Percentiles rank a stretch among this genome's conserved stretches.
phyloP scores from a whole-genome alignment of 2,797 vertebrate species.

The Discoglossus pictus region DNA sequence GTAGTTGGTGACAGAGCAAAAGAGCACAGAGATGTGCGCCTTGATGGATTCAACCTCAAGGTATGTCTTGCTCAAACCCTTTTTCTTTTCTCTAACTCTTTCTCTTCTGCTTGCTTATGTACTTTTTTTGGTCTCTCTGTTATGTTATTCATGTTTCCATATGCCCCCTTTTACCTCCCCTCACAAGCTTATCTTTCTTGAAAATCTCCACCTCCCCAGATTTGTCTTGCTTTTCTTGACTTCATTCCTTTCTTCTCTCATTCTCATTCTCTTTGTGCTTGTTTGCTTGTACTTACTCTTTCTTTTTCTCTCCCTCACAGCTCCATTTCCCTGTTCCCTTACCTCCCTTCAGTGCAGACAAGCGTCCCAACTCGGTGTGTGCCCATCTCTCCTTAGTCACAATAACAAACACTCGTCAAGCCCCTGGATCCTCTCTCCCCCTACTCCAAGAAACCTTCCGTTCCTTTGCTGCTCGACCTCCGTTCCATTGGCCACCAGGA shows the following conservation, averaged over 20 bases:
- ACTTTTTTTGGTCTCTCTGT: slow-evolving; percentile 15
- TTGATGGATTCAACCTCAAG: slow-evolving; percentile 87
- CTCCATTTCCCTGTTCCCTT: slow-evolving; percentile 87
- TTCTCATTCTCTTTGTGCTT: not conserved
- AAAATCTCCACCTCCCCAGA: too few relatives aligned
- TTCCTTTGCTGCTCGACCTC: slow-evolving; percentile 73
- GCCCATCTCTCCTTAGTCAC: slow-evolving; percentile 27
- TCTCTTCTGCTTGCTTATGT: too few relatives aligned
- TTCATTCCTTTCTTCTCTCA: not conserved
- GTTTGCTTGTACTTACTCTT: not conserved
- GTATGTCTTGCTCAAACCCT: slow-evolving; percentile 62
- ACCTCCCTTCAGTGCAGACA: slow-evolving; percentile 79
- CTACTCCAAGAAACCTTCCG: slow-evolving; percentile 80
- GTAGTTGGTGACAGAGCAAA: slow-evolving; percentile 83
- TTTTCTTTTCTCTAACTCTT: not conserved
- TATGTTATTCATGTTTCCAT: not conserved
- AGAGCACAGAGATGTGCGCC: slow-evolving; percentile 86
- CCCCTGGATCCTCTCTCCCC: slow-evolving; percentile 75
- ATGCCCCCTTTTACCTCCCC: not conserved
- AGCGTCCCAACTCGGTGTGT: slow-evolving; percentile 82
- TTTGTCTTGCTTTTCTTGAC: not conserved
- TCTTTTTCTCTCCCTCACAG: slow-evolving; percentile 64
- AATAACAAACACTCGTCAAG: slow-evolving; percentile 87
- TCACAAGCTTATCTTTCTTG: not conserved
- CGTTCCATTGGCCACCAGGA: slow-evolving; percentile 78